Evolutionary conservation across 92 coral and sea anemone species (phyloP), one percentile per base, ranked within the genome.

Genomic region (Galaxea fascicularis): DNA sequence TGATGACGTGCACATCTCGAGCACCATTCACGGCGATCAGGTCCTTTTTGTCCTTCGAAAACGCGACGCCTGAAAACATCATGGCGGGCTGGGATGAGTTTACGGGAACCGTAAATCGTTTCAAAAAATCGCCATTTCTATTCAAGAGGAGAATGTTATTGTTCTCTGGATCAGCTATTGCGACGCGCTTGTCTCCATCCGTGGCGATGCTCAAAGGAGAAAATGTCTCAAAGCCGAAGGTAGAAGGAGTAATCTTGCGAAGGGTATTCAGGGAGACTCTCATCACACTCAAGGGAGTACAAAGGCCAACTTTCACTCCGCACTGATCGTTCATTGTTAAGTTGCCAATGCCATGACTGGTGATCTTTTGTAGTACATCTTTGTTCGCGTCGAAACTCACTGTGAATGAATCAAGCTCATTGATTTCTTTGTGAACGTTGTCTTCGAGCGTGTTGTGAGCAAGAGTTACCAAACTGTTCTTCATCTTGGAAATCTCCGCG

Each of bases 81-180:
- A 91, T 83, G n/a, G 93, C 78, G 1, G 90, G 95, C 53, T 88
- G 85, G 0, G 92, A 78, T 8, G 85, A 78, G 73, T 85, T 83
- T 21, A 66, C 73, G 7, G 89, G 84, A 10, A 92, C 85, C 31
- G 90, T 89, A 76, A 92, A 92, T 57, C 91, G 79, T 9, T 74
- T 94, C 56, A 82, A 51, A 52, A 94, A 60, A 21, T 87, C 77
- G 4, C 98, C 98, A 71, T 80, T 87, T 59, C 56, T 81, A 62
- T 94, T 89, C n/a, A 94, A 73, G 21, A 94, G 85, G 52, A 89
- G 83, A n/a, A 94, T 93, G 65, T 74, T 89, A 47, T 93, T 86
- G 63, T 94, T 94, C 51, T 94, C 95, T 15, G 98, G 98, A 52
- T 94, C 98, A 9, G 98, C 95, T 1, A 94, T 87, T 22, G 98